phyloP scores from a whole-genome alignment of 2,113 vertebrate species.

The Passer domesticus region DNA sequence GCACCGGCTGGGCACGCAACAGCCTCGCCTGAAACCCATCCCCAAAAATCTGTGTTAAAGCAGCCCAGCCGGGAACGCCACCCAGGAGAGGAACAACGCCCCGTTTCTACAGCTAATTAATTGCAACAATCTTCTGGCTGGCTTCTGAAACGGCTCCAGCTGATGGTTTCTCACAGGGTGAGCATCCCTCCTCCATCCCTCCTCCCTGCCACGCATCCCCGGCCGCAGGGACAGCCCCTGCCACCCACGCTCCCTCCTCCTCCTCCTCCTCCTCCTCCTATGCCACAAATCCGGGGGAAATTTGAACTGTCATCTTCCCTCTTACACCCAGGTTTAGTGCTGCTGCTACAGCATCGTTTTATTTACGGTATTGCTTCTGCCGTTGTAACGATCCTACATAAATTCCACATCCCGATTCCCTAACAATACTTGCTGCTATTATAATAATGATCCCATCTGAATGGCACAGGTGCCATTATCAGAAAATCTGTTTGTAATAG shows the following conservation, averaged over 20 bases:
- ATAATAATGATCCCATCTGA: conserved; percentile 47
- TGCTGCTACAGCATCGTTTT: neutral
- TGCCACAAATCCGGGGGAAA: neutral
- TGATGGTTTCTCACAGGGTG: neutral
- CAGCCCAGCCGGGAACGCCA: neutral
- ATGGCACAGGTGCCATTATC: conserved; percentile 45
- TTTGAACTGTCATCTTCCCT: neutral
- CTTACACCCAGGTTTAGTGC: neutral
- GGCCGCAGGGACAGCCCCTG: neutral
- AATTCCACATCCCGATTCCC: neutral
- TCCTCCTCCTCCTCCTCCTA: neutral
- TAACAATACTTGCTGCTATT: conserved; percentile 37
- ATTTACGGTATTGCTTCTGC: conserved; percentile 24
- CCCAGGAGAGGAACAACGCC: neutral
- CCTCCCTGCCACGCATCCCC: neutral
- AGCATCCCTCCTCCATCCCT: neutral
- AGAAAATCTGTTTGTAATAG: conserved; percentile 54
- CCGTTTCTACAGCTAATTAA: neutral
- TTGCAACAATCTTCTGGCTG: accelerated
- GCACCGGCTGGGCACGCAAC: neutral
- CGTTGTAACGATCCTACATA: neutral
- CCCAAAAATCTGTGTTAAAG: accelerated
- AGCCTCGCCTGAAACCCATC: neutral
- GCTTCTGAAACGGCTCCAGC: neutral
- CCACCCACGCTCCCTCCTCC: neutral